phyloP scores from a whole-genome alignment of 1,140 invertebrate species.

The Pteromalus puparum region DNA sequence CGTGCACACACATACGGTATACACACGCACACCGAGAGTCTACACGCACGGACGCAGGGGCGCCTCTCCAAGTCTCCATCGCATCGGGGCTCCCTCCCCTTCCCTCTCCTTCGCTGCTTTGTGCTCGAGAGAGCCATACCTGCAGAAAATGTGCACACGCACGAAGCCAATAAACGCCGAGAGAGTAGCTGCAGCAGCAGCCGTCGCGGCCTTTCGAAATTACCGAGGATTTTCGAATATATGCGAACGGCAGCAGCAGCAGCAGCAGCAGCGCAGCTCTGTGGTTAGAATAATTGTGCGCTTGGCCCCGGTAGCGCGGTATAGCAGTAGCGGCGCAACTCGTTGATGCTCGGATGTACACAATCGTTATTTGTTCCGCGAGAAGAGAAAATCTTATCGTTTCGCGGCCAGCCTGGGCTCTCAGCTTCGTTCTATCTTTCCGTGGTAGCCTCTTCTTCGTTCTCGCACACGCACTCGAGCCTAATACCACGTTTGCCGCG shows the following conservation, averaged over 20 bases:
- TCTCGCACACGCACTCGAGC: neutral
- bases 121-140: neutral
- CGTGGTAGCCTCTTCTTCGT: neutral
- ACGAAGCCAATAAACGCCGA: conserved; percentile 29
- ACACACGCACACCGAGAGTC: neutral
- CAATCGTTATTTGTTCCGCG: conserved; percentile 36
- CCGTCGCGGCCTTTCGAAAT: conserved; percentile 46
- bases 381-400: conserved; percentile 40
- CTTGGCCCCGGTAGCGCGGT: neutral
- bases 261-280: conserved; percentile 9
- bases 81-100: neutral
- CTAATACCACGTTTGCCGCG: conserved; percentile 29
- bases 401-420: neutral
- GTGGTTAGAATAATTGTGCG: conserved; percentile 52
- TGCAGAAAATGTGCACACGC: conserved; percentile 43
- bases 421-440: neutral
- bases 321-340: neutral
- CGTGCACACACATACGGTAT: neutral
- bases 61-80: conserved; percentile 1
- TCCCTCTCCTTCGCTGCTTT: neutral
- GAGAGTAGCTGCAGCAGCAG: neutral
- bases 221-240: conserved; percentile 51
- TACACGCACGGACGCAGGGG: conserved; percentile 20
- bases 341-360: neutral
- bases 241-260: conserved; percentile 29